Conservation (phyloP, 2,113 vertebrate species). For the Argyrosomus japonicus region DNA sequence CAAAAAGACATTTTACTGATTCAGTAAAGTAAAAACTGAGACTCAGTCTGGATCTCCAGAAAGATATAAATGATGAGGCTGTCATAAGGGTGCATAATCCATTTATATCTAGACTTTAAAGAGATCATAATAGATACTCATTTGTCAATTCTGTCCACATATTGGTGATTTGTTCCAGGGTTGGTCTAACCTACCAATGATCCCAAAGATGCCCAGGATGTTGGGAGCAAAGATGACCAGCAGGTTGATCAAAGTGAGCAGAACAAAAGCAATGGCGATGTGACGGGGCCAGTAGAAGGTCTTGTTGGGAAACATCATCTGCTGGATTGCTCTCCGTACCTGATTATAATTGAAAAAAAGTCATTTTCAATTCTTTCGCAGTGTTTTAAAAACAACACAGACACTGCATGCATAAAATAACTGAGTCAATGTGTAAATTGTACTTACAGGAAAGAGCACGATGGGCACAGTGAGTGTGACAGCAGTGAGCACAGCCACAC, state of each 20-base stretch:
- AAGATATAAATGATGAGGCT: too few species aligned
- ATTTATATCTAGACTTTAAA: neutral
- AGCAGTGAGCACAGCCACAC: slow-evolving; percentile 94
- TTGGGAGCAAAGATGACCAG: slow-evolving; percentile 98
- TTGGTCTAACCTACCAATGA: slow-evolving; percentile 89
- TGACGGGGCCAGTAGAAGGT: slow-evolving; percentile 96
- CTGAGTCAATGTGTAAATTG: neutral
- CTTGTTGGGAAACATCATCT: slow-evolving; percentile 94
- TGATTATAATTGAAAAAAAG: slow-evolving; percentile 54
- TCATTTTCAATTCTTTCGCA: neutral
- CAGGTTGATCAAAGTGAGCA: slow-evolving; percentile 94
- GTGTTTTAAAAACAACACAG: neutral
- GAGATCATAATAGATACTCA: neutral
- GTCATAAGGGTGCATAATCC: neutral
- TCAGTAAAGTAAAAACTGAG: too few species aligned
- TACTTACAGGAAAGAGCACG: slow-evolving; percentile 95
- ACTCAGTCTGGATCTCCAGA: too few species aligned
- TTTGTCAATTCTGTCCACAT: neutral
- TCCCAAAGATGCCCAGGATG: slow-evolving; percentile 96
- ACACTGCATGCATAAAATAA: neutral
- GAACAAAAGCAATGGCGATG: slow-evolving; percentile 85
- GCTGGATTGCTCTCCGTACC: slow-evolving; percentile 97
- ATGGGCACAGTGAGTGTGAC: slow-evolving; percentile 98
- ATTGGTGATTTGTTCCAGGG: neutral
- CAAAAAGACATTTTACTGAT: too few species aligned